phyloP scores from a whole-genome alignment of 2,797 vertebrate species.

The Alcedo quadribrachys region DNA sequence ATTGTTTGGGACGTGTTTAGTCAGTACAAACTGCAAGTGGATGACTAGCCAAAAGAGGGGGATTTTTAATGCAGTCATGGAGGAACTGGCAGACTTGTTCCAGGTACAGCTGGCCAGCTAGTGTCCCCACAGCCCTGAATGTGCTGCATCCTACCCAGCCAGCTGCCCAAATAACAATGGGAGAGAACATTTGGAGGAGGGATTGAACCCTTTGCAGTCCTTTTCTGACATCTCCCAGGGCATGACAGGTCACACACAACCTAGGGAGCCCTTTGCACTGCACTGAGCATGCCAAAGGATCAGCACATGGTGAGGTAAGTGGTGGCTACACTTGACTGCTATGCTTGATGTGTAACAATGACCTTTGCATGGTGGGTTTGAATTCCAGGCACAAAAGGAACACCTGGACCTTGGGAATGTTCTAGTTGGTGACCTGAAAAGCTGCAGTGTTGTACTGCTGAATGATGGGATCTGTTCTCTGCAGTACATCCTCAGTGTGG shows the following conservation, averaged over 20 bases:
- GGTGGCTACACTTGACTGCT: background rate
- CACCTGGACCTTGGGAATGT: constrained; percentile 84
- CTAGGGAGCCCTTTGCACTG: background rate
- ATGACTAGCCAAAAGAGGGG: background rate
- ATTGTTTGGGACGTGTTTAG: background rate
- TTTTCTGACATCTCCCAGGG: background rate
- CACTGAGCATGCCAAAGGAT: background rate
- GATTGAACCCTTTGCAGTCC: background rate
- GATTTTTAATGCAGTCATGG: background rate
- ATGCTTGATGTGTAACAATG: accelerated
- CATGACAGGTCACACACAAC: background rate
- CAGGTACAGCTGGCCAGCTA: background rate
- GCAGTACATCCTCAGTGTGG: constrained; percentile 81
- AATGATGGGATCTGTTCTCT: constrained; percentile 87
- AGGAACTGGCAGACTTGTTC: background rate
- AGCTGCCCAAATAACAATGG: background rate
- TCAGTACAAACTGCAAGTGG: background rate
- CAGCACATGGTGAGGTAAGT: background rate
- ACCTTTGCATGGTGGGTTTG: background rate
- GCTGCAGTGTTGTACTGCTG: constrained; percentile 80
- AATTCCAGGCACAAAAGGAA: constrained; percentile 76
- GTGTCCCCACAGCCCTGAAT: background rate
- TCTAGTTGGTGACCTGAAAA: constrained; percentile 81
- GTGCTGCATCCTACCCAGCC: background rate
- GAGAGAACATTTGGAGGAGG: background rate